A percentile compares a stretch with the other conserved stretches of the same genome.
These are phyloP conservation scores for Datnioides undecimradiatus DNA, from an alignment of 2,113 vertebrate species.

Conservation along the genomic window DNA sequence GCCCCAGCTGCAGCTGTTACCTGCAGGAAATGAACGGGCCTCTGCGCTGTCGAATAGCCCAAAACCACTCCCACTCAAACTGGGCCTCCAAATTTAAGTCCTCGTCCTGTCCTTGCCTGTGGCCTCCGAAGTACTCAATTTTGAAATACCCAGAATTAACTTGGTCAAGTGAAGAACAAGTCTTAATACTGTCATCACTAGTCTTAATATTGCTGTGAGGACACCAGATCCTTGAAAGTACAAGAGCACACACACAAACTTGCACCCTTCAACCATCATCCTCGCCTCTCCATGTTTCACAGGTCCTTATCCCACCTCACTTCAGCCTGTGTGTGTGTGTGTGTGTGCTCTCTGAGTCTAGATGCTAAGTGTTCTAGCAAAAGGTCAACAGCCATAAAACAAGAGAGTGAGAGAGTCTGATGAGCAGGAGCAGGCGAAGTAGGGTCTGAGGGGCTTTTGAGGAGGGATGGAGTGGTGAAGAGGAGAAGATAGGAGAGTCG, in stretches of 20 bases:
- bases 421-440: conserved; percentile 61
- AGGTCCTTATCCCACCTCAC: conserved; percentile 43
- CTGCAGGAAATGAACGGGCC: neutral
- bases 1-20: neutral
- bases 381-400: conserved; percentile 79
- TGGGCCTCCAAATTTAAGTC: neutral
- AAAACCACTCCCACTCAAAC: neutral
- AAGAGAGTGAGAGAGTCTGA: conserved; percentile 58
- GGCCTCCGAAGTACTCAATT: neutral
- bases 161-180: conserved; percentile 29
- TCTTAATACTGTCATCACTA: conserved; percentile 5
- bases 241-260: conserved; percentile 30
- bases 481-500: conserved; percentile 60
- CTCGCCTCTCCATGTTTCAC: conserved; percentile 37
- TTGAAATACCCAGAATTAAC: conserved; percentile 19
- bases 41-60: neutral
- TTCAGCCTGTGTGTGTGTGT: neutral
- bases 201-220: conserved; percentile 28
- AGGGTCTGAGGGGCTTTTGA: conserved; percentile 67
- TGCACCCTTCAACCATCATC: conserved; percentile 1
- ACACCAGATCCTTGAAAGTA: conserved; percentile 34
- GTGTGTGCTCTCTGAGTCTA: conserved; percentile 29
- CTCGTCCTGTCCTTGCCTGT: neutral
- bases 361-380: conserved; percentile 68
- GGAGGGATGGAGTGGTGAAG: conserved; percentile 61